Percentiles rank a stretch among this genome's conserved stretches.
These are phyloP conservation scores for Aegypius monachus DNA, from an alignment of 2,113 vertebrate genomes.

Conservation along the genomic window DNA sequence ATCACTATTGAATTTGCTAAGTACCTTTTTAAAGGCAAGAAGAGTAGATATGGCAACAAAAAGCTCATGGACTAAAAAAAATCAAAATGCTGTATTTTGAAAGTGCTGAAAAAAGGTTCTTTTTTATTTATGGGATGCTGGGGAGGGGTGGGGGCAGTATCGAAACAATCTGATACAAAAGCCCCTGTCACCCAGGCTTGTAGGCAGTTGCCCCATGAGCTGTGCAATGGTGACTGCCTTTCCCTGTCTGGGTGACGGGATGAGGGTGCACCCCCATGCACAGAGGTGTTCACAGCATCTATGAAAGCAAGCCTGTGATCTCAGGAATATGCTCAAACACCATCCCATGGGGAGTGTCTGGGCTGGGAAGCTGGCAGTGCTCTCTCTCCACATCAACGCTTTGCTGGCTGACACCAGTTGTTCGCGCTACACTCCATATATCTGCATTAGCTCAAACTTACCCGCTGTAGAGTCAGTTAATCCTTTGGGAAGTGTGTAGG, in stretches of 20 bases:
- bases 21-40: background rate
- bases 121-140: background rate
- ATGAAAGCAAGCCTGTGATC: background rate
- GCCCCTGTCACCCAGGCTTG: rapidly evolving
- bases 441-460: background rate
- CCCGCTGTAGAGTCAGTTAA: background rate
- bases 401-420: background rate
- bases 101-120: background rate
- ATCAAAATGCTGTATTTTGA: background rate
- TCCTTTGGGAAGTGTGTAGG: background rate
- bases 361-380: background rate
- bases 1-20: background rate
- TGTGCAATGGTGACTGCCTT: background rate
- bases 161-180: background rate
- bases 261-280: background rate
- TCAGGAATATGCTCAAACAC: background rate
- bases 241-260: background rate
- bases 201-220: rapidly evolving
- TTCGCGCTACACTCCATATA: background rate
- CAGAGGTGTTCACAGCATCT: background rate
- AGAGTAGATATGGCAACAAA: background rate
- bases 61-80: background rate
- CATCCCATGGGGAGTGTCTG: rapidly evolving
- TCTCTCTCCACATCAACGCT: rapidly evolving
- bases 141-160: no score